phyloP scores from a whole-genome alignment of 2,113 vertebrate species.

The Chiloscyllium plagiosum region DNA sequence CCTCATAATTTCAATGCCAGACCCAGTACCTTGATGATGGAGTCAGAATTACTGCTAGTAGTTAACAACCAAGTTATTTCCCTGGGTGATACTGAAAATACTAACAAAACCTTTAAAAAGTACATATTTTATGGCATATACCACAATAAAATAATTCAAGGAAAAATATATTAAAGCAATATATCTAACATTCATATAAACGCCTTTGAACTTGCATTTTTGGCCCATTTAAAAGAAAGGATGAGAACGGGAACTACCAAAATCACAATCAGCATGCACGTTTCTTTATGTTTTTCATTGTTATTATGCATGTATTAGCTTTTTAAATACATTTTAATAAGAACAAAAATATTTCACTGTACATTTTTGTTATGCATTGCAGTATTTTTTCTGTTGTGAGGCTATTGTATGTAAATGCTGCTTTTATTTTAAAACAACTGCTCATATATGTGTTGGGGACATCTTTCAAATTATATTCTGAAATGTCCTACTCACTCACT shows the following conservation, averaged over 20 bases:
- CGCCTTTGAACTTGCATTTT: not conserved
- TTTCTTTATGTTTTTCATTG: not conserved
- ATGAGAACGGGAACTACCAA: not conserved
- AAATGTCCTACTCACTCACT: not conserved
- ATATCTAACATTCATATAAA: slow-evolving; percentile 9
- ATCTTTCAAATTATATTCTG: not conserved
- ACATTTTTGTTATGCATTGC: slow-evolving; percentile 14
- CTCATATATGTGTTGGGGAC: not conserved
- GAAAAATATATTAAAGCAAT: not conserved
- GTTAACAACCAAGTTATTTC: not conserved
- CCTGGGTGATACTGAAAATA: not conserved
- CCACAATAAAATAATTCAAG: slow-evolving; percentile 12
- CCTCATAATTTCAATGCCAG: not conserved
- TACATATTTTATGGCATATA: slow-evolving; percentile 1
- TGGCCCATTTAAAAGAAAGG: slow-evolving; percentile 11
- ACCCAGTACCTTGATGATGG: slow-evolving; percentile 9
- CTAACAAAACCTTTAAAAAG: not conserved
- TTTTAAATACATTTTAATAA: slow-evolving; percentile 34
- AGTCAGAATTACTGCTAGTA: not conserved
- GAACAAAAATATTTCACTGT: not conserved
- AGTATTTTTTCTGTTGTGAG: slow-evolving; percentile 24
- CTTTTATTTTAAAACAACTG: slow-evolving; percentile 26
- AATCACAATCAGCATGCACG: slow-evolving; percentile 15
- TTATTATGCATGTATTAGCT: not conserved
- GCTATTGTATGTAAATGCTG: slow-evolving; percentile 13